Evolutionary conservation across 1,140 invertebrate species (phyloP), one percentile per base, ranked within the genome.

Genomic region (Vanessa atalanta): DNA sequence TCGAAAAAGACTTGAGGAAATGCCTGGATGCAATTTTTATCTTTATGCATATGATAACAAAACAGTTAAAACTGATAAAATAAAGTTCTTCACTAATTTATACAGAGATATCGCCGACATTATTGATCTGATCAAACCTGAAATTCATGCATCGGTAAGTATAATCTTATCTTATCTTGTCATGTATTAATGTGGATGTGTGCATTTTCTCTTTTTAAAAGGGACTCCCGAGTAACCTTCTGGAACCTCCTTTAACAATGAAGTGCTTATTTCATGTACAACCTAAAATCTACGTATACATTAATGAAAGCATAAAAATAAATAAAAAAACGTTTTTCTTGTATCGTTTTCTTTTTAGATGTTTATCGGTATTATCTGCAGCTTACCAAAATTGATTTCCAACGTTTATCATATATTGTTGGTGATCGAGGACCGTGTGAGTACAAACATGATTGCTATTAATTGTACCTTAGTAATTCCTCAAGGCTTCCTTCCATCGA

Each of bases 81-180:
- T 89, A 3, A 82, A 70, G 23, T 86, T 91, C 57, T 85, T 80
- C 57, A 65, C 88, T 0, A 60, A 77, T 50, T 66, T 91, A 37
- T 92, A 92, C 31, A 84, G 75, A 72, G 78, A 70, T 77, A 86
- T 90, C 50, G 89, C 85, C 8, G 85, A 91, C 75, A 69, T 84
- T 9, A 20, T 85, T 53, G 87, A 89, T 73, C 47, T 87, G 7
- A 82, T 92, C 2, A 71, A 79, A 13, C 89, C 87, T 4, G 88
- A 90, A 65, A 63, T 92, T 48, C 78, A 85, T 61, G 86, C 83
- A n/a, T 87, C 87, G 57, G 90, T 92, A 79, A 81, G 85, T 82
- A 65, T 57, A 6, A 15, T 50, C 9, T 61, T 0, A 16, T 15
- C 26, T 31, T 31, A 51, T 9, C 7, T 1, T 43, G 37, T 43